Evolutionary conservation across 2,888 invertebrate genomes (phyloP), one percentile per base, ranked within the genome.

Genomic region (Trichogramma dendrolimi): DNA sequence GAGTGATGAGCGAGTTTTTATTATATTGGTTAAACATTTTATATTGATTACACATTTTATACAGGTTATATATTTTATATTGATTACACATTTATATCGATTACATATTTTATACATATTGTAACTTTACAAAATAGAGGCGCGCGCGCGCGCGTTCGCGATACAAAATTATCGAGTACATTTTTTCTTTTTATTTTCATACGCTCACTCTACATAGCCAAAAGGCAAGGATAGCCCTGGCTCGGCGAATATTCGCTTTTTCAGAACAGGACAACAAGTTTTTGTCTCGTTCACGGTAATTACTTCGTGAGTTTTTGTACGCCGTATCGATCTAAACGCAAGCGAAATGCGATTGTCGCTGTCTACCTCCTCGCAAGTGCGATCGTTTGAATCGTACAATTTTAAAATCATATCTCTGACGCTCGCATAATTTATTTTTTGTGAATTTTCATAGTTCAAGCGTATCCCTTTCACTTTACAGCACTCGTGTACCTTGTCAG

Each of bases 381-480:
- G 10, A 44, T 7, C 10, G 10, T 44, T 44, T 44, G 10, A 44
- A 44, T 44, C 44, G 10, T 44, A 6, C 10, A 44, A 44, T 6
- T 6, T 10, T 7, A 7, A 6, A 44, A 44, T 10, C 6, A 44
- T 6, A 44, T 44, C 10, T 44, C 10, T 10, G 10, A 44, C 10
- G 10, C 44, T 44, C 10, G 6, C 44, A 44, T 7, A 44, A 44
- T 44, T 44, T 44, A 44, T 10, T 44, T 44, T 44, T 10, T 44
- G 7, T 7, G 44, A 44, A 44, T 44, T 44, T 44, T 10, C 10
- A 44, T 7, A 44, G 10, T 44, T 44, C 44, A 44, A 44, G 10
- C 44, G 44, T 44, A 44, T 44, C 6, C 44, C 44, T 53, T 63
- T 63, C 0, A 56, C 56, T 42, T 63, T 63, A 41, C 60, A 60